phyloP scores from a whole-genome alignment of 2,888 invertebrate genomes.

The Tipula vernalis region DNA sequence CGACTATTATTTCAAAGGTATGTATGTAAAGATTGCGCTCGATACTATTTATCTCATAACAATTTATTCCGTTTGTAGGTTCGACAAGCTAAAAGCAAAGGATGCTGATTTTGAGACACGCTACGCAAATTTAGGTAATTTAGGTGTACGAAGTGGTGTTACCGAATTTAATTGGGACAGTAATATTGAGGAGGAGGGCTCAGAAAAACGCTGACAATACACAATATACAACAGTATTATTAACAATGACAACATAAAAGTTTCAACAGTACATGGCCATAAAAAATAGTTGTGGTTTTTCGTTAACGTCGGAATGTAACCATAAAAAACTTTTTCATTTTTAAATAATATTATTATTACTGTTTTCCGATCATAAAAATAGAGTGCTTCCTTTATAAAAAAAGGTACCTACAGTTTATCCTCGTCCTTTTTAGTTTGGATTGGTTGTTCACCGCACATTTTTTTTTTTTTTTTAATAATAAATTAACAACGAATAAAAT shows the following conservation, averaged over 20 bases:
- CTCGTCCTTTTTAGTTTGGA: neutral
- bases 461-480: neutral
- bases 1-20: constrained; percentile 68
- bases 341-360: neutral
- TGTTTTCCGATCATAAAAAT: neutral
- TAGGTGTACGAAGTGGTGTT: constrained; percentile 57
- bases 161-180: constrained; percentile 86
- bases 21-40: constrained; percentile 16
- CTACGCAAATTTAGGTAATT: constrained; percentile 73
- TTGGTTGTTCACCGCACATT: neutral
- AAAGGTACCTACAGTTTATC: neutral
- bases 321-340: neutral
- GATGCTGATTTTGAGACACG: constrained; percentile 72
- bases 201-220: constrained; percentile 13
- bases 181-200: constrained; percentile 53
- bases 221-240: neutral
- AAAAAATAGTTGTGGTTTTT: neutral
- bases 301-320: neutral
- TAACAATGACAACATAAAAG: neutral
- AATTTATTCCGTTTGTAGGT: constrained; percentile 39
- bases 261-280: neutral
- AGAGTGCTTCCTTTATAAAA: neutral
- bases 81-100: constrained; percentile 64
- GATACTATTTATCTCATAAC: neutral
- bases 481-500: neutral